Base-by-base conservation (phyloP, 2,113 vertebrate species). In the Naja naja region DNA sequence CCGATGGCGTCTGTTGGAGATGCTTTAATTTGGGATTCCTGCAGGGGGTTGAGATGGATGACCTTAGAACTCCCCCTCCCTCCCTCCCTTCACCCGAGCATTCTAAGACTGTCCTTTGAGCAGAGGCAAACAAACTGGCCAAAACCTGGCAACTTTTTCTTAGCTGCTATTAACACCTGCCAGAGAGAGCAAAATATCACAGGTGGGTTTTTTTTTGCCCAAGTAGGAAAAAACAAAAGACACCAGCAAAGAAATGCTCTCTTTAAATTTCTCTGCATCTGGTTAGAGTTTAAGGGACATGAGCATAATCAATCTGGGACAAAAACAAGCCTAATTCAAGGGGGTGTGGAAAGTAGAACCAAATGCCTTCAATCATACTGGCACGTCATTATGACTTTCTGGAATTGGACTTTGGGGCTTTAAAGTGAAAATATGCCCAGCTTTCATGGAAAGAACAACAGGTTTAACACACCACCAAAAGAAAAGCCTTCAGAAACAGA, bases 271-370 rank as follows among this genome's bases (percentile, higher is more conserved):
- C 4, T 69, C 60, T 5, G 30, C 60, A 69, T 69, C 60, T 16
- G 30, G 60, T 69, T 69, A 69, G 30, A n/a, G 60, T 69, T 69
- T n/a, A n/a, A 69, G n/a, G 30, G 11, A 69, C 30, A n/a, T 11
- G 25, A 60, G 58, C 30, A 4, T 10, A 14, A 69, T n/a, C 60
- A 69, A n/a, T 69, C 60, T 4, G 11, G 60, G 30, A 16, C 11
- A n/a, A n/a, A 64, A 69, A n/a, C 60, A 69, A 14, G 11, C 30
- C 60, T 69, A 69, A 69, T n/a, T 69, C 3, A 0, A 12, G 20
- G 20, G 5, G 5, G 8, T 0, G 4, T 1, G 3, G 47, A 49
- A 16, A 16, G 30, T 14, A n/a, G 4, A n/a, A 16, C 30, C 30
- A 69, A n/a, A 14, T 69, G 60, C 4, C 12, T 69, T 69, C 11